Conservation (phyloP, 2,888 invertebrate species). For the Stenolophus ochropezus region DNA sequence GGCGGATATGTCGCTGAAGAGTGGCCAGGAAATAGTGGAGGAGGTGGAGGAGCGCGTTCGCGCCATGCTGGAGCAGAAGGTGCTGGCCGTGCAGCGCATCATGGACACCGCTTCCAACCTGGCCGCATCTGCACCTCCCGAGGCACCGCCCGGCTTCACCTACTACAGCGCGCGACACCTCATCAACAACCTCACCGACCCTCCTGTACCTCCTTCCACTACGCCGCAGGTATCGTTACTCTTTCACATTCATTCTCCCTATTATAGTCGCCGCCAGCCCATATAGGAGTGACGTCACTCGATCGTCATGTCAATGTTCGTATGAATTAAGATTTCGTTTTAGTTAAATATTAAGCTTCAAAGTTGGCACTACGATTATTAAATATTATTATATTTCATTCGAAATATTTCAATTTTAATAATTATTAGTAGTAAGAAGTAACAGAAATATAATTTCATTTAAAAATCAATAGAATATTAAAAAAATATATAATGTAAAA, state of each 20-base stretch:
- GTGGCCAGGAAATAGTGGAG: slow-evolving; percentile 85
- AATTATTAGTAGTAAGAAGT: too few species aligned
- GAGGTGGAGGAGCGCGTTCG: slow-evolving; percentile 90
- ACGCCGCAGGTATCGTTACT: neutral
- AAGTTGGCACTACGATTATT: too few species aligned
- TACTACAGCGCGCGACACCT: slow-evolving; percentile 84
- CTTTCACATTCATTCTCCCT: too few species aligned
- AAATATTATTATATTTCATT: neutral
- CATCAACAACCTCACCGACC: slow-evolving; percentile 71
- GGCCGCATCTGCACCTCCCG: slow-evolving; percentile 79
- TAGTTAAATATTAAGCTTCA: too few species aligned
- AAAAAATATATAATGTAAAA: too few species aligned
- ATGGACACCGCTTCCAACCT: slow-evolving; percentile 92
- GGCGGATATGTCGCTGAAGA: slow-evolving; percentile 81
- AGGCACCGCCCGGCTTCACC: slow-evolving; percentile 77
- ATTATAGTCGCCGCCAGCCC: too few species aligned
- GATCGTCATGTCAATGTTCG: too few species aligned
- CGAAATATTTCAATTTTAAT: too few species aligned
- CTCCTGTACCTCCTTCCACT: slow-evolving; percentile 13
- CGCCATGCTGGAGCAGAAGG: slow-evolving; percentile 91
- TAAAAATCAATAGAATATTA: too few species aligned
- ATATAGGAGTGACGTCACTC: too few species aligned
- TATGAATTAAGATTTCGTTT: too few species aligned
- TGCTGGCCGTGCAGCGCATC: slow-evolving; percentile 90
- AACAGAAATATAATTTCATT: too few species aligned